Conservation (phyloP, 2,113 vertebrate species). For the Cinclus mexicanus region DNA sequence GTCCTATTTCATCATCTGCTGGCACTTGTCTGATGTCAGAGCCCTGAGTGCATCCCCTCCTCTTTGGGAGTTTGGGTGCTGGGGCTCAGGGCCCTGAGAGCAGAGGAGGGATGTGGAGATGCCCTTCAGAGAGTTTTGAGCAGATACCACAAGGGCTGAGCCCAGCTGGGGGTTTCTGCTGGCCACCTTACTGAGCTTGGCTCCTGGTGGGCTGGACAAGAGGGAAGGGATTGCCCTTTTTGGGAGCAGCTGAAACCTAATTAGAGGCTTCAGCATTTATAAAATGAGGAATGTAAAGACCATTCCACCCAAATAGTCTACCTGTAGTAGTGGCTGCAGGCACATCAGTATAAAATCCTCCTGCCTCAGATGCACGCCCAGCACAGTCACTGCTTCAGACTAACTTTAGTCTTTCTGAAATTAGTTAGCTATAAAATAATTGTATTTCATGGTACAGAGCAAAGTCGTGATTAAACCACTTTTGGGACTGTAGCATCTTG, state of each 20-base stretch:
- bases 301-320: neutral
- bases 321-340: neutral
- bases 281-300: neutral
- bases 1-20: neutral
- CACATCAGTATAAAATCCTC: neutral
- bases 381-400: neutral
- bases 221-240: neutral
- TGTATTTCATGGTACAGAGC: neutral
- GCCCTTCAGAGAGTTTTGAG: neutral
- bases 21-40: neutral
- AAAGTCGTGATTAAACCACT: neutral
- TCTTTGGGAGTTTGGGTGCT: neutral
- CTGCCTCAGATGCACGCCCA: neutral
- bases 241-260: neutral
- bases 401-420: neutral
- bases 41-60: neutral
- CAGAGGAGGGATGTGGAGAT: neutral
- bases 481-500: neutral
- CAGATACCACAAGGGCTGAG: rapidly evolving
- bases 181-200: neutral
- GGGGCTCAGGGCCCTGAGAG: neutral
- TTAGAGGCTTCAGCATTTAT: neutral
- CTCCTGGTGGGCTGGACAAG: neutral
- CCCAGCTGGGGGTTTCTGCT: neutral
- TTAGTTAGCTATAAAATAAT: conserved; percentile 11